phyloP scores from a whole-genome alignment of 1,140 invertebrate genomes.

The Atta colombica region DNA sequence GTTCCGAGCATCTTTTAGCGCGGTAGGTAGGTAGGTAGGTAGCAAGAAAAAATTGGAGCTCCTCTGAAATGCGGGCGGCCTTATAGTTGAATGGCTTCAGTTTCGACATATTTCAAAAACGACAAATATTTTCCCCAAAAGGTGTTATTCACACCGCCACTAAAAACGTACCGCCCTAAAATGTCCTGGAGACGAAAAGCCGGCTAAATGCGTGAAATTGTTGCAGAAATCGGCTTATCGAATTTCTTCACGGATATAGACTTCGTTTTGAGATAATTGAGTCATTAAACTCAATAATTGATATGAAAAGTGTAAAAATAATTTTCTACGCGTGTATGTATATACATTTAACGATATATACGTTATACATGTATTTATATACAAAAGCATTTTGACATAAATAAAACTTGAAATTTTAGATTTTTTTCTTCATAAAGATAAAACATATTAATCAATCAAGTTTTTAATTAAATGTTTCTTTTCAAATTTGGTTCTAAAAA shows the following conservation, averaged over 20 bases:
- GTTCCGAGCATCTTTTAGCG: conserved; percentile 20
- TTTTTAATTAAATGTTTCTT: not conserved
- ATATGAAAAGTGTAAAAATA: not conserved
- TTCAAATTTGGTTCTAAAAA: not conserved
- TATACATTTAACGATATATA: not conserved
- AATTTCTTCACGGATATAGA: conserved; percentile 12
- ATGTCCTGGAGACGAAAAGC: not conserved
- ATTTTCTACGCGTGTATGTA: not conserved
- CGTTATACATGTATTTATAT: not conserved
- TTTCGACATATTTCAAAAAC: conserved; percentile 53
- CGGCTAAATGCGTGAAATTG: conserved; percentile 32
- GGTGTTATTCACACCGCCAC: conserved; percentile 8
- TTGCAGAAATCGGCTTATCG: conserved; percentile 25
- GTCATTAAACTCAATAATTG: not conserved
- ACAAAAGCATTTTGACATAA: not conserved
- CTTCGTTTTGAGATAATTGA: conserved; percentile 9
- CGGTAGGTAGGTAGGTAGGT: conserved; percentile 8
- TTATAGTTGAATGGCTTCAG: conserved; percentile 13
- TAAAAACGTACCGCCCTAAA: conserved; percentile 16
- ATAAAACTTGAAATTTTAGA: not conserved
- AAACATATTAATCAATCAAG: too few relatives aligned
- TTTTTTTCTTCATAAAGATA: not conserved
- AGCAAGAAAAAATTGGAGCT: conserved; percentile 44
- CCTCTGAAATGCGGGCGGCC: conserved; percentile 15
- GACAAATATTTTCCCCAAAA: conserved; percentile 52